Percentiles rank a stretch among this genome's conserved stretches.
phyloP scores from a whole-genome alignment of 2,888 invertebrate genomes.

The Sympetrum striolatum region DNA sequence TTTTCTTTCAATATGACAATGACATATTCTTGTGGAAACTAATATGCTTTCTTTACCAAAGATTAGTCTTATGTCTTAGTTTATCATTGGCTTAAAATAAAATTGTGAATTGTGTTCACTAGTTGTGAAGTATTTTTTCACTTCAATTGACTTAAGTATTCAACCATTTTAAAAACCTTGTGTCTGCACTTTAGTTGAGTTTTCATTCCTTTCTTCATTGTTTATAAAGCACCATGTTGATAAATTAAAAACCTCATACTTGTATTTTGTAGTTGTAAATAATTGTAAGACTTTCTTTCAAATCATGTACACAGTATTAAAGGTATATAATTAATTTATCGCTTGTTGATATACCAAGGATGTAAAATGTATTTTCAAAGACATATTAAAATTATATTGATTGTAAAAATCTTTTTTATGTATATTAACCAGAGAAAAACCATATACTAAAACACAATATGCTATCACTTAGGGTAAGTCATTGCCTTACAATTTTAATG shows the following conservation, averaged over 20 bases:
- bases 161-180: not conserved
- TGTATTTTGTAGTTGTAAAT: conserved; percentile 38
- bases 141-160: not conserved
- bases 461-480: no score
- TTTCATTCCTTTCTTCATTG: not conserved
- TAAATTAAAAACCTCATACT: conserved; percentile 15
- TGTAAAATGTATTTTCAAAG: not conserved
- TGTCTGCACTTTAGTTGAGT: not conserved
- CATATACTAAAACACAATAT: no score
- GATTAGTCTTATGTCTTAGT: conserved; percentile 21
- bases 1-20: no score
- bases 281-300: conserved; percentile 3
- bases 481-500: no score
- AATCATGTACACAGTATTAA: conserved; percentile 37
- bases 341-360: not conserved
- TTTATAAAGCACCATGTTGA: not conserved
- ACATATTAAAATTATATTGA: not conserved
- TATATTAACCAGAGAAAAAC: no score
- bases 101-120: not conserved
- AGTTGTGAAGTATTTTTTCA: not conserved
- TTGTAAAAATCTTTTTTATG: not conserved
- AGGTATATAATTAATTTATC: conserved; percentile 18
- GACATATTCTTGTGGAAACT: not conserved
- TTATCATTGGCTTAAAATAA: not conserved
- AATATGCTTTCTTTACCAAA: conserved; percentile 26